Evolutionary conservation across 2,797 vertebrate genomes (phyloP), one percentile per base, ranked within the genome.

Genomic region (Molossus molossus): DNA sequence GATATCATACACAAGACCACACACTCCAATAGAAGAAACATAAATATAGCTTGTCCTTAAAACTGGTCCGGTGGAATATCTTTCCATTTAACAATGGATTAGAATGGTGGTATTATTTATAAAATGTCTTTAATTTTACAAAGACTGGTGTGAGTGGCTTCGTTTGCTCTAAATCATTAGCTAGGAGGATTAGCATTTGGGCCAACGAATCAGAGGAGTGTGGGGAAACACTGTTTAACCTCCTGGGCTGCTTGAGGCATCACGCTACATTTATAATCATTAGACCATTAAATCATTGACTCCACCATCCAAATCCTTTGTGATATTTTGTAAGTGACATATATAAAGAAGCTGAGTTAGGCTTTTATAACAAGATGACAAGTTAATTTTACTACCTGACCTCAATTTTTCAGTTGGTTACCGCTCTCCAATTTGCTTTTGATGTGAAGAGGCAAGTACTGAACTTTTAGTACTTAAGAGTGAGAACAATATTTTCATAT

Each of bases 401-500:
- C 4, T 62, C 9, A 64, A 70, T 69, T 69, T 86, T 82, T 69
- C 11, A 85, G 77, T 69, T 85, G 65, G 13, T 21, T 90, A 69
- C 58, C 5, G 7, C 17, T 93, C 21, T 77, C 17, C 48, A 72
- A 64, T 58, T 50, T 90, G 48, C 20, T 82, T 90, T 62, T 57
- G 15, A 20, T 55, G 6, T 87, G 33, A 82, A 40, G n/a, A 33
- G 55, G 33, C 9, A 90, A 81, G 57, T 50, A 58, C 2, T 93
- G 15, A 86, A 92, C 33, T 33, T 89, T 80, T 37, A 69, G 15
- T 45, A 79, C 29, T 1, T 65, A 58, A 21, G 57, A 70, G 14
- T 91, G 58, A 94, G 21, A 83, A 55, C 86, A 91, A 53, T 25
- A 88, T 77, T 83, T 90, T 87, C 40, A 86, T 21, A 65, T 17